These are phyloP conservation scores for Pachycephus smyrnensis DNA, from an alignment of 2,888 invertebrate genomes.

Conservation along the genomic window DNA sequence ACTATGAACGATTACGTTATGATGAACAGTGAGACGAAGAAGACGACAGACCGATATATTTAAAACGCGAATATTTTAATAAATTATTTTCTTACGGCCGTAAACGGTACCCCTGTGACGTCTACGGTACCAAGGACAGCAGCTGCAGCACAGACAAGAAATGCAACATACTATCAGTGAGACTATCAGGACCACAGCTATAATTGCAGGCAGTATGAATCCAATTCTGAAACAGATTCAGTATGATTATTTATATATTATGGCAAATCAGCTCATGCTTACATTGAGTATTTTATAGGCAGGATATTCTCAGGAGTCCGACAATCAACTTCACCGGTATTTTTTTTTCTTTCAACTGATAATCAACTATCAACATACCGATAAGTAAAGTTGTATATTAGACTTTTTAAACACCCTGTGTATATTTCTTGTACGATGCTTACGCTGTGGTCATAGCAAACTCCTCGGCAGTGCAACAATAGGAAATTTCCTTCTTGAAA, in stretches of 20 bases:
- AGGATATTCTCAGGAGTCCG: neutral
- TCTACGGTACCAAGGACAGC: constrained; percentile 58
- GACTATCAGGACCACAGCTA: constrained; percentile 32
- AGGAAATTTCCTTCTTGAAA: constrained; percentile 9
- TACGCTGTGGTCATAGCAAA: constrained; percentile 41
- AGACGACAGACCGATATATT: constrained; percentile 18
- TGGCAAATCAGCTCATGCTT: neutral
- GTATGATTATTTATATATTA: neutral
- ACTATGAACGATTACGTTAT: neutral
- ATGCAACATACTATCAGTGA: constrained; percentile 45
- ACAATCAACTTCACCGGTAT: too few species aligned
- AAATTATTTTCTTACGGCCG: constrained; percentile 50
- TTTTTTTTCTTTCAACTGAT: too few species aligned
- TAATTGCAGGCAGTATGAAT: constrained; percentile 29
- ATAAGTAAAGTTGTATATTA: neutral
- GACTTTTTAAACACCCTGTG: neutral
- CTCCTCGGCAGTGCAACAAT: constrained; percentile 43
- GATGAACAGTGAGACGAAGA: constrained; percentile 9
- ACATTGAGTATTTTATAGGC: neutral
- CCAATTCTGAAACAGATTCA: constrained; percentile 39
- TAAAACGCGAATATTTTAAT: constrained; percentile 11
- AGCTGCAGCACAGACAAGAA: constrained; percentile 58
- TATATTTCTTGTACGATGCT: neutral
- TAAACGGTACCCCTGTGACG: constrained; percentile 58
- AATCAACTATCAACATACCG: neutral